Base-by-base conservation (phyloP, 1,140 invertebrate genomes). In the Drosophila kanapiae region DNA sequence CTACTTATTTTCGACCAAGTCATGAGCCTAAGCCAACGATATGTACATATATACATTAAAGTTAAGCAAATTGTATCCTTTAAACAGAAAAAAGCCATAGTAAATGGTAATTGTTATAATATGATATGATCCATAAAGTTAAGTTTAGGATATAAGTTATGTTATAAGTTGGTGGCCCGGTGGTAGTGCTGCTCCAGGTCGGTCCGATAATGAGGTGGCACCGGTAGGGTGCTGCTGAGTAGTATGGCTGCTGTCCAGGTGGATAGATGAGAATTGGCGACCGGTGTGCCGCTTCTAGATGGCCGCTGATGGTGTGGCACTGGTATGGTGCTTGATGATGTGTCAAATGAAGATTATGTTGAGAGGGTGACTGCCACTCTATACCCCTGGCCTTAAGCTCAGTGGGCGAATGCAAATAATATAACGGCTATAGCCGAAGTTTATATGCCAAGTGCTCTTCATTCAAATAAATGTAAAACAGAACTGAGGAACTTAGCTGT, bases 1-100 rank as follows among this genome's bases (percentile, higher is more conserved):
- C 35, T 97, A 99, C 85, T 96, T 98, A 94, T 95, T 98, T 92
- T 95, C 79, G 6, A 80, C 76, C 14, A 74, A 48, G 23, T 47
- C 38, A 10, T 72, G 49, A 48, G 23, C 35, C 6, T 33, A 23
- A 16, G 14, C 62, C 27, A 31, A 31, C 11, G 7, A 40, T 6
- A 18, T 68, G 62, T 64, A 64, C 27, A 61, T 62, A 48, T 6
- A 9, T 10, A 54, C 57, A 23, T 67, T 4, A 38, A 4, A 31
- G 31, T 31, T 4, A 57, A 58, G 18, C 35, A 62, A 35, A 61
- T 35, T 35, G 37, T 45, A 45, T 6, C 9, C 8, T 35, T 35
- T 18, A 11, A 57, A 37, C 13, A n/a, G 14, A n/a, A 8, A 18
- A 47, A 31, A 35, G n/a, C 4, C 45, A 16, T 49, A 38, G 43